Evolutionary conservation across 1,140 invertebrate species (phyloP).

Genomic region (Thaumatotibia leucotreta): DNA sequence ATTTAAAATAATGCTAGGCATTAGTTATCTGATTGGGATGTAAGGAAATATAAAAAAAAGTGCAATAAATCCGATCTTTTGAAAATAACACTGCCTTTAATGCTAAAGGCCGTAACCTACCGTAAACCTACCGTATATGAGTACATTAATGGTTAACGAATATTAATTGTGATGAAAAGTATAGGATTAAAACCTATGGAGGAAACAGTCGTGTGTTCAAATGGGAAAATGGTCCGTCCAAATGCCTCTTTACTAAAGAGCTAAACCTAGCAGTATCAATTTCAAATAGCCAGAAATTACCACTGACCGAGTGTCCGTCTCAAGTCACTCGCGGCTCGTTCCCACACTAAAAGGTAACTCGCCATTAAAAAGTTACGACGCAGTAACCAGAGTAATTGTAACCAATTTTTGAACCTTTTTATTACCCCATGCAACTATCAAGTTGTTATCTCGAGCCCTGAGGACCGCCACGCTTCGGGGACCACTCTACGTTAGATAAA

Average conservation of each 20-base stretch:
- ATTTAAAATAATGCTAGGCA: no score
- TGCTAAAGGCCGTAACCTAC: no score
- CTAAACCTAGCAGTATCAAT: not conserved
- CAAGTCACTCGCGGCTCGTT: conserved; percentile 25
- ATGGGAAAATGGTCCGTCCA: no score
- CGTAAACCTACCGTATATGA: no score
- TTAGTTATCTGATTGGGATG: no score
- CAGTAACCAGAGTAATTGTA: conserved; percentile 61
- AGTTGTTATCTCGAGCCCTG: conserved; percentile 55
- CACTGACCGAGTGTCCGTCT: conserved; percentile 27
- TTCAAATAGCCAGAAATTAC: not conserved
- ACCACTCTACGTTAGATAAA: conserved; percentile 25
- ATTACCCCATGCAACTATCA: conserved; percentile 63
- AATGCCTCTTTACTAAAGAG: not conserved
- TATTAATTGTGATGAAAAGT: no score
- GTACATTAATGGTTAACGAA: no score
- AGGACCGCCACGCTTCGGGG: conserved; percentile 35
- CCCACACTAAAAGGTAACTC: conserved; percentile 51
- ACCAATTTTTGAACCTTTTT: conserved; percentile 65
- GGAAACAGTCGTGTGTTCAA: no score
- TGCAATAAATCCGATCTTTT: no score
- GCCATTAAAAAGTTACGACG: conserved; percentile 64
- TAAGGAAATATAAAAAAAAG: no score
- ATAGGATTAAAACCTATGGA: no score
- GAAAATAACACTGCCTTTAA: no score